These are phyloP conservation scores for Masticophis lateralis DNA, from an alignment of 2,797 vertebrate species.

Conservation along the genomic window DNA sequence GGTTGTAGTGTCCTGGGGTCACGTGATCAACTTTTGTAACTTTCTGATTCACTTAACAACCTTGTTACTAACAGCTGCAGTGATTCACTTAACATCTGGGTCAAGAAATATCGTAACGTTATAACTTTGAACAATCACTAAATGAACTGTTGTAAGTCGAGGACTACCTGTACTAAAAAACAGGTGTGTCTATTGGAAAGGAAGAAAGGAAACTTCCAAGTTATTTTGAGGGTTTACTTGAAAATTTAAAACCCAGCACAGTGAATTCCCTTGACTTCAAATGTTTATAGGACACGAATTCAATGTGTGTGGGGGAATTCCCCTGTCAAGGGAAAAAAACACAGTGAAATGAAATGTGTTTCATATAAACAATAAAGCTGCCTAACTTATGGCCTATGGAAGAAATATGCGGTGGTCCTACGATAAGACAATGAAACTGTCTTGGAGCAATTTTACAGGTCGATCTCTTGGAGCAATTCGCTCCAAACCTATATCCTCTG, in stretches of 20 bases:
- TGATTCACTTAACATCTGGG: background rate
- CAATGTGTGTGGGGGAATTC: background rate
- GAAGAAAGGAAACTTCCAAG: background rate
- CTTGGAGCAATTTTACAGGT: background rate
- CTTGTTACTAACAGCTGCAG: background rate
- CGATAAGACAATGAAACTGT: no score
- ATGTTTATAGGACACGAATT: background rate
- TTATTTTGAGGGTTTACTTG: background rate
- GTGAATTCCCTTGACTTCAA: background rate
- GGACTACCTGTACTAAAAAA: background rate
- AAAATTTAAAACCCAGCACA: no score
- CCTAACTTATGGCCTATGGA: background rate
- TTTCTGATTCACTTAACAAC: background rate
- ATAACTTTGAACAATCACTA: background rate
- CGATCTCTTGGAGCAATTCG: background rate
- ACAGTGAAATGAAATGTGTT: background rate
- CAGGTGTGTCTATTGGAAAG: background rate
- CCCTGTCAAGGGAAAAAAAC: no score
- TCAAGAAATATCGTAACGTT: background rate
- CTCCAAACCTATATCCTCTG: background rate
- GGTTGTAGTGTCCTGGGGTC: background rate
- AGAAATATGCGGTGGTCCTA: background rate
- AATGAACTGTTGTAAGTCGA: background rate
- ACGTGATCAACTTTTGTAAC: no score
- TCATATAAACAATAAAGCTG: background rate